These are phyloP conservation scores for Hypotaenidia okinawae DNA, from an alignment of 2,797 vertebrate genomes.

Conservation along the genomic window DNA sequence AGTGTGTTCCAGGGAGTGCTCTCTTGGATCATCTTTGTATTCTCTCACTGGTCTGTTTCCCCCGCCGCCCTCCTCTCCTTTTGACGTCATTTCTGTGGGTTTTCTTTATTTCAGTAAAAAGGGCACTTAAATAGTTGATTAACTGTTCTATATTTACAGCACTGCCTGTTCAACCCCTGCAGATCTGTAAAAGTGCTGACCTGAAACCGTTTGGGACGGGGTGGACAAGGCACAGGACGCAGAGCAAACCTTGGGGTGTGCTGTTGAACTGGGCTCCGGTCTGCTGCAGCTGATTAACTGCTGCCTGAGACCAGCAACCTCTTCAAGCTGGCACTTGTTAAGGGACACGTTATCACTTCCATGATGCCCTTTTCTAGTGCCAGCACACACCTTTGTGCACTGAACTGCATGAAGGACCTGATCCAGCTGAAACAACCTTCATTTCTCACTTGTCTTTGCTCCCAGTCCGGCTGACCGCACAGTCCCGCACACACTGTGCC, in stretches of 20 bases:
- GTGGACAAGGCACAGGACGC: neutral
- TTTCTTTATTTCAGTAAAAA: constrained; percentile 20
- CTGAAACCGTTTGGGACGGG: rapidly evolving
- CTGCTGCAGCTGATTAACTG: neutral
- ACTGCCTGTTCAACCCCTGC: neutral
- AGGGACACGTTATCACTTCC: neutral
- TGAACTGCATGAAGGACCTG: neutral
- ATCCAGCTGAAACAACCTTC: neutral
- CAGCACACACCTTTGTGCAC: neutral
- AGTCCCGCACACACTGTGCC: neutral
- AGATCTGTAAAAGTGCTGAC: constrained; percentile 3
- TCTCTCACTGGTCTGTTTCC: neutral
- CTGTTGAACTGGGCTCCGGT: neutral
- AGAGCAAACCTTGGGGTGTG: neutral
- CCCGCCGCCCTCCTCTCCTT: neutral
- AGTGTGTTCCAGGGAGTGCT: neutral
- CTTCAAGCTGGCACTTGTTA: neutral
- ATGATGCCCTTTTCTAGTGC: neutral
- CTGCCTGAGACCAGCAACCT: neutral
- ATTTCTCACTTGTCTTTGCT: neutral
- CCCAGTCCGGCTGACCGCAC: neutral
- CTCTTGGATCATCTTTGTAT: neutral
- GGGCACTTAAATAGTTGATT: neutral
- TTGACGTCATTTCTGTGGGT: neutral
- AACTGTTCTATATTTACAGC: constrained; percentile 13